Evolutionary conservation across 2,113 vertebrate genomes (phyloP), one percentile per base, ranked within the genome.

Genomic region (Pyrgilauda ruficollis): DNA sequence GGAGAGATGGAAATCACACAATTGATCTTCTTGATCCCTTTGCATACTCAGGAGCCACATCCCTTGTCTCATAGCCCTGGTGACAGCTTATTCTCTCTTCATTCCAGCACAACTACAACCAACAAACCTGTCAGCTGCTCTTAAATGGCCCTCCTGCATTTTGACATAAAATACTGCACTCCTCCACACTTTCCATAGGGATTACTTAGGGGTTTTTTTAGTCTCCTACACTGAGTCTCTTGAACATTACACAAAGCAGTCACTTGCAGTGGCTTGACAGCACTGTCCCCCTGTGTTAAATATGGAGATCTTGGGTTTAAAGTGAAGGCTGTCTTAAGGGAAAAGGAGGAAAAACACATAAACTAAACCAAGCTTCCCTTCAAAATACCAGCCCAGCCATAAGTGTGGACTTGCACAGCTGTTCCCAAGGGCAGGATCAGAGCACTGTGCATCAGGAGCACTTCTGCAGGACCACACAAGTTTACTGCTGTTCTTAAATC

Each of bases 401-500:
- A 24, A 90, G 87, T 13, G 33, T 80, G 98, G 97, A 94, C 79
- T 95, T 92, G 92, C 87, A 88, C 91, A 96, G 97, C 90, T 93
- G 95, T 96, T 96, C 84, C 92, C 92, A 81, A 70, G 66, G 58
- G 80, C 89, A 58, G 62, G 23, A 33, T 56, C 0, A 4, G 83
- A 67, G 66, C 92, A 41, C 90, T 7, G 27, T 95, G 96, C 50
- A 21, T 93, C 95, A 88, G 59, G 66, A 97, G 73, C 8, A 13
- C 91, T 94, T 97, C 94, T 98, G 96, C 95, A 97, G 97, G 98
- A 97, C 97, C 97, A 97, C 98, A 97, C 97, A 98, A 91, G 97
- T 95, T 98, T 78, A 69, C 56, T 89, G 84, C 90, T 27, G 13
- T 92, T 93, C 96, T 59, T 26, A 97, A 92, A 91, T 75, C 67